phyloP scores from a whole-genome alignment of 2,797 vertebrate genomes.

The Macropus fuliginosus region DNA sequence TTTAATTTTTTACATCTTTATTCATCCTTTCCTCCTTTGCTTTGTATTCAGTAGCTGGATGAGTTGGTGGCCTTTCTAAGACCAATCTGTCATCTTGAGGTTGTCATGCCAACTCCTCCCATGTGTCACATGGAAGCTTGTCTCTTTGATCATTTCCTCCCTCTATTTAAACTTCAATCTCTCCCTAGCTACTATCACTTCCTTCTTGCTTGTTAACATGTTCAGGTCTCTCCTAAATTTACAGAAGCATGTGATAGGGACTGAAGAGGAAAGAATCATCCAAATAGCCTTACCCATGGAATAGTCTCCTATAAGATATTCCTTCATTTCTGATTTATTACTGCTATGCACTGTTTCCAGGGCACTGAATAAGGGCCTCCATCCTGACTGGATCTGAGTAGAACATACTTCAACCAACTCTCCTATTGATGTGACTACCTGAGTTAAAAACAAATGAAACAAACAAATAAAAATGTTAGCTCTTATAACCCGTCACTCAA shows the following conservation, averaged over 20 bases:
- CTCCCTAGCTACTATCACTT: background rate
- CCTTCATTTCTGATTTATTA: conserved; percentile 92
- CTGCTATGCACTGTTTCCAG: conserved; percentile 94
- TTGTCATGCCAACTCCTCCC: background rate
- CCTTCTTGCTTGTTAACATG: background rate
- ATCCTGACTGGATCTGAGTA: conserved; percentile 95
- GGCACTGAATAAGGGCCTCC: conserved; percentile 97
- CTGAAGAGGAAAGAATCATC: conserved; percentile 21
- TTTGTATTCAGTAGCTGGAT: background rate
- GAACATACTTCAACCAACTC: conserved; percentile 98
- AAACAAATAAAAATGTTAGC: background rate
- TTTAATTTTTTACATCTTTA: background rate
- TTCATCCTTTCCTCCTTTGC: background rate
- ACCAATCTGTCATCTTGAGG: background rate
- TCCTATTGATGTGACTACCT: conserved; percentile 97
- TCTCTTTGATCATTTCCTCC: background rate
- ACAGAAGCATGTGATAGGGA: background rate
- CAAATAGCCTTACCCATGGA: conserved; percentile 89
- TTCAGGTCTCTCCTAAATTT: background rate
- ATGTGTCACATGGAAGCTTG: background rate
- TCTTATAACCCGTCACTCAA: conserved; percentile 5
- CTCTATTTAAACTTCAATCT: background rate
- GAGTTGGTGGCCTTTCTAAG: background rate
- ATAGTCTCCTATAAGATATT: conserved; percentile 95
- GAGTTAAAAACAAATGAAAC: background rate